Conservation (phyloP, 1,140 invertebrate genomes). For the Palaemon carinicauda region DNA sequence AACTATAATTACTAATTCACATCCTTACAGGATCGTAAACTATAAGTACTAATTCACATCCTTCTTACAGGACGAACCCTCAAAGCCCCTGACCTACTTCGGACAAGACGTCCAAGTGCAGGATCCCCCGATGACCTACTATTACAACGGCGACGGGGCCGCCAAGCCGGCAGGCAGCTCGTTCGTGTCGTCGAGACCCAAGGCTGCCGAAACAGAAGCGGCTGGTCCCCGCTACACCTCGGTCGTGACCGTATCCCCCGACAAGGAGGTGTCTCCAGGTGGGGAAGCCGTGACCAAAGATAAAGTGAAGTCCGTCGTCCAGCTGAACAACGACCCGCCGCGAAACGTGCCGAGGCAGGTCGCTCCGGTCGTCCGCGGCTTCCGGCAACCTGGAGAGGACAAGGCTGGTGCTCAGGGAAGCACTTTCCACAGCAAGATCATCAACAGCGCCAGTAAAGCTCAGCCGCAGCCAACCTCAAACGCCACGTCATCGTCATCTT, state of each 20-base stretch:
- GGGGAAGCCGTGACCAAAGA: slow-evolving; percentile 17
- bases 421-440: slow-evolving; percentile 26
- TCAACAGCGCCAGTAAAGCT: slow-evolving; percentile 10
- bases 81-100: not conserved
- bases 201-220: not conserved
- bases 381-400: slow-evolving; percentile 3
- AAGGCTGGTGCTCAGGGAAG: not conserved
- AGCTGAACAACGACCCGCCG: slow-evolving; percentile 55
- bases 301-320: slow-evolving; percentile 52
- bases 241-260: slow-evolving; percentile 37
- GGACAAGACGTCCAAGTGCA: not conserved
- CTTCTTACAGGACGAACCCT: not conserved
- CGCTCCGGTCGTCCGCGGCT: slow-evolving; percentile 36
- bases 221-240: slow-evolving; percentile 52
- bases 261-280: slow-evolving; percentile 17
- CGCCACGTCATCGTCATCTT: too few species aligned
- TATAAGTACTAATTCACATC: not conserved
- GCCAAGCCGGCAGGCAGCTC: not conserved
- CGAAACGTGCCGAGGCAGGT: too few species aligned
- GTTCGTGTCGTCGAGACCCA: too few species aligned
- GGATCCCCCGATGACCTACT: not conserved
- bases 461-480: too few species aligned
- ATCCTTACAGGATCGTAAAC: too few species aligned
- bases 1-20: too few species aligned
- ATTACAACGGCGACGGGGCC: not conserved